Conservation (phyloP, 2,888 invertebrate genomes). For the Blera fallax region DNA sequence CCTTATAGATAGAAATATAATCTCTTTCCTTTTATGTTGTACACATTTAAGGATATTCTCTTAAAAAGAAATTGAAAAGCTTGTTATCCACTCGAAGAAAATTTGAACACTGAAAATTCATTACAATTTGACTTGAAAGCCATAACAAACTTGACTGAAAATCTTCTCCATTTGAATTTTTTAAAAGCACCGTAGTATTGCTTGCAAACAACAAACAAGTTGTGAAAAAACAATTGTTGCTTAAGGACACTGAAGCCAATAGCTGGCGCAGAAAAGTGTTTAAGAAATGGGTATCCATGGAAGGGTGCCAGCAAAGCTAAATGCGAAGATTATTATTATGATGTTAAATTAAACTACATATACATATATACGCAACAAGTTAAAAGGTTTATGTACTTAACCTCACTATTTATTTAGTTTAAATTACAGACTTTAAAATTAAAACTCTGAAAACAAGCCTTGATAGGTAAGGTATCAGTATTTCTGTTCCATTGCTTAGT, state of each 20-base stretch:
- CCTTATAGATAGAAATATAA: not conserved
- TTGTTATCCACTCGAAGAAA: not conserved
- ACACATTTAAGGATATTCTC: not conserved
- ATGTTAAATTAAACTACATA: not conserved
- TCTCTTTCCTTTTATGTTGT: not conserved
- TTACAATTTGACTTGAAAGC: not conserved
- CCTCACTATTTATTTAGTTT: not conserved
- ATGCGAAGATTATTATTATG: not conserved
- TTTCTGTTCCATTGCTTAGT: too few species aligned
- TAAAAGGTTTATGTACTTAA: not conserved
- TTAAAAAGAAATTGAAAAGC: not conserved
- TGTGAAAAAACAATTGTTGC: slow-evolving; percentile 4
- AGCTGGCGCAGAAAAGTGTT: slow-evolving; percentile 15
- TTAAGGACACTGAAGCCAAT: slow-evolving; percentile 14
- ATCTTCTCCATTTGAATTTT: not conserved
- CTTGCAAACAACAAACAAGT: not conserved
- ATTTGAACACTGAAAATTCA: not conserved
- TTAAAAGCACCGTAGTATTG: not conserved
- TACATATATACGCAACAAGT: too few species aligned
- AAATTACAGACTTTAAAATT: too few species aligned
- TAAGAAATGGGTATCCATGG: slow-evolving; percentile 5
- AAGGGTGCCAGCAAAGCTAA: slow-evolving; percentile 10
- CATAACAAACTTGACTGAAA: not conserved
- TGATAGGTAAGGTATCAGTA: too few species aligned
- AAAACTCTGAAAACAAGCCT: too few species aligned